Evolutionary conservation across 2,888 invertebrate species (phyloP), one percentile per base, ranked within the genome.

Genomic region (Zaprionus bogoriensis): DNA sequence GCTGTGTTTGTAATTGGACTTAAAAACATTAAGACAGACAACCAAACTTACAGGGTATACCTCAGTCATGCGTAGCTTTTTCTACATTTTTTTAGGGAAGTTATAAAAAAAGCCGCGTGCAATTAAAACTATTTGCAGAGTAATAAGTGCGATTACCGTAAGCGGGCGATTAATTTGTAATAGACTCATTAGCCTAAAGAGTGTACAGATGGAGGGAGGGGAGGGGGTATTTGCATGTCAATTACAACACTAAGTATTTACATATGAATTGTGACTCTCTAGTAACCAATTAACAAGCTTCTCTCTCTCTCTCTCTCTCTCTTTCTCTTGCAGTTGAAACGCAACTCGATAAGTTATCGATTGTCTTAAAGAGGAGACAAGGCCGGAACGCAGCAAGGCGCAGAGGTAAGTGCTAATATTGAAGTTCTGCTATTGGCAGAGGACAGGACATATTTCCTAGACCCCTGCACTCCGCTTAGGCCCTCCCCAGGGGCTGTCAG

Each of bases 371-470:
- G 20, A 22, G 10, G 20, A 39, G 22, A 22, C 41, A 41, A 27
- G 9, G 12, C 20, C 7, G 9, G 20, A 5, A 1, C 4, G 6
- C n/a, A 44, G 25, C 41, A n/a, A n/a, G n/a, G n/a, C n/a, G n/a
- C 25, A 36, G n/a, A 48, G 57, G 57, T 57, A 38, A 30, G 64
- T 46, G 17, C 52, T 63, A 65, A 45, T 58, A 51, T 47, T 64
- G 57, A 36, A 36, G 64, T 46, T 25, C 55, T 68, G 71, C 45
- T 58, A 47, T 51, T 64, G 57, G 38, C 65, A 71, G 12, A 19
- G n/a, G 23, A 50, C 19, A 19, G 20, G n/a, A 36, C 46, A 65
- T 65, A 48, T 64, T 42, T 42, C 23, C 7, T n/a, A n/a, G n/a
- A n/a, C n/a, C n/a, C n/a, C n/a, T n/a, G n/a, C n/a, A 20, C 12